A percentile compares a stretch with the other conserved stretches of the same genome.
Conservation (phyloP, 2,888 invertebrate genomes). For the Trachelus troglodyta region DNA sequence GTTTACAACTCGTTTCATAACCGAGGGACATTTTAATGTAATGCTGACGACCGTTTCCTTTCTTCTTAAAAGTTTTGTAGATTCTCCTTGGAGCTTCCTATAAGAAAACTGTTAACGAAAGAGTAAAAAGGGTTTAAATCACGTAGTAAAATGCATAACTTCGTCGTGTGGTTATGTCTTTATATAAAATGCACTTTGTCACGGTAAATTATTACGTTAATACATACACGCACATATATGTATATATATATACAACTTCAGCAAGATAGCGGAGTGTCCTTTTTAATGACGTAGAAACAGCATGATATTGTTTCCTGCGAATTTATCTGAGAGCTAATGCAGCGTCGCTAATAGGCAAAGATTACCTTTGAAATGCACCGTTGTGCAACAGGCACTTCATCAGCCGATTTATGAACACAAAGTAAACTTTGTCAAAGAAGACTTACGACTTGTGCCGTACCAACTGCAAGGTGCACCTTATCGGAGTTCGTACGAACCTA, state of each 20-base stretch:
- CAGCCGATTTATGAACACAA: constrained; percentile 2
- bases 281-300: background rate
- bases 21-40: background rate
- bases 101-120: background rate
- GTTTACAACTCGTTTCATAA: constrained; percentile 1
- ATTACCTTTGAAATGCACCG: constrained; percentile 6
- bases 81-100: background rate
- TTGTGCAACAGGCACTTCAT: constrained; percentile 7
- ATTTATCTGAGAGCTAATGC: background rate
- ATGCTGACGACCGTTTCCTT: background rate
- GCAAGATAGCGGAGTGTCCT: background rate
- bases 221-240: background rate
- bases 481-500: background rate
- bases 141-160: background rate
- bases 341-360: constrained; percentile 8
- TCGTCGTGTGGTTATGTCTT: background rate
- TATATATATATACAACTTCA: background rate
- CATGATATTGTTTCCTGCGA: background rate
- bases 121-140: background rate
- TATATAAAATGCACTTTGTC: background rate
- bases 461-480: background rate
- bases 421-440: background rate
- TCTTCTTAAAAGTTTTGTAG: background rate
- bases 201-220: background rate
- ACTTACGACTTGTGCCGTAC: constrained; percentile 7